Evolutionary conservation across 1,140 invertebrate species (phyloP), one percentile per base, ranked within the genome.

Genomic region (Polypedilum pembai): DNA sequence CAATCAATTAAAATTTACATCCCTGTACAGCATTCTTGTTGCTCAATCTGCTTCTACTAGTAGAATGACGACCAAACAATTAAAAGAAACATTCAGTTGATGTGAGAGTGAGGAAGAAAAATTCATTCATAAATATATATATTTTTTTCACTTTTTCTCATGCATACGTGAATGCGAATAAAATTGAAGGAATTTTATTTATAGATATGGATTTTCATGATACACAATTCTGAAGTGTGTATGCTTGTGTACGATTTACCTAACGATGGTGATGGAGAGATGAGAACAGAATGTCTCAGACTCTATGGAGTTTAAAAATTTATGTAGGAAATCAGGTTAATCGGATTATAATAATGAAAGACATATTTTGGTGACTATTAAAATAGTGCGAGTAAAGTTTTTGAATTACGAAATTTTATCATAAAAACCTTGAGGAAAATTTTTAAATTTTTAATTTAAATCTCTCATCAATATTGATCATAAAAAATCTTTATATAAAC

Each of bases 141-240:
- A 3, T 12, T 56, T 56, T 56, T 56, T 15, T 12, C 15, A 8
- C 12, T 3, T 33, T 5, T 33, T 33, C 24, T 33, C 24, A 5
- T 33, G 24, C 24, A 33, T 33, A 33, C 24, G 24, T 33, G 15
- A 4, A 56, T 56, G 45, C 45, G 45, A 56, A 56, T 56, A n/a
- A 56, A 56, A 15, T 1, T 8, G n/a, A 56, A 56, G n/a, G n/a
- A 56, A 56, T 56, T 12, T 56, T 56, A 56, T 56, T 56, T 56
- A 56, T 56, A 56, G 45, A 56, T 56, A 56, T 56, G 45, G n/a
- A n/a, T 56, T 56, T 56, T 56, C 45, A 56, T 15, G 12, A n/a
- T 56, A 56, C n/a, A 56, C 45, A 56, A n/a, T 33, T 33, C 24
- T 33, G 24, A 33, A 3, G 24, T 33, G 24, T 33, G 5, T 33